These are phyloP conservation scores for Mamestra configurata DNA, from an alignment of 1,140 invertebrate genomes.

Conservation along the genomic window DNA sequence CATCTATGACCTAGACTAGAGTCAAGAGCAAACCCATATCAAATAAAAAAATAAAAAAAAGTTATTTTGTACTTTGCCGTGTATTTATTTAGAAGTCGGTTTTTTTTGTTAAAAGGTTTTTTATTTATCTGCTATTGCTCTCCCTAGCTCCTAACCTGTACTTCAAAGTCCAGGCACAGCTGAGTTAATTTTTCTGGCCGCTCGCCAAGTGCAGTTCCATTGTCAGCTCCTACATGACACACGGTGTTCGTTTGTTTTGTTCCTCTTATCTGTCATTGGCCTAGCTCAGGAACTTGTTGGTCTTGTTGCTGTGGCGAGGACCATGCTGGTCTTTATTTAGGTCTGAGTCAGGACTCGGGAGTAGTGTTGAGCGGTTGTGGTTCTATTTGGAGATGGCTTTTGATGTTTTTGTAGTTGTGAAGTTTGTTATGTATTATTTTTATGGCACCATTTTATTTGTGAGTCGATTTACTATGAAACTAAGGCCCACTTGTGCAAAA, in stretches of 20 bases:
- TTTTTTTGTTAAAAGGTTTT: too few species aligned
- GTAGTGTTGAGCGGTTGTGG: neutral
- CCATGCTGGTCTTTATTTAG: conserved; percentile 24
- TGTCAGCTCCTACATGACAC: neutral
- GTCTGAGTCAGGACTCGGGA: conserved; percentile 15
- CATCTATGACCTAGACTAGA: too few species aligned
- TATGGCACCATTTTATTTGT: too few species aligned
- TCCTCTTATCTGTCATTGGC: conserved; percentile 49
- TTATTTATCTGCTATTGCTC: neutral
- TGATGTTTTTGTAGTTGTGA: too few species aligned
- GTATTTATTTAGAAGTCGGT: neutral
- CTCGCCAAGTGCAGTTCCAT: conserved; percentile 39
- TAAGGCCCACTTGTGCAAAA: too few species aligned
- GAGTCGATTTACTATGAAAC: too few species aligned
- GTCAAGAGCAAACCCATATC: too few species aligned
- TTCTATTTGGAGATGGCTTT: neutral
- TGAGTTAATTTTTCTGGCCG: conserved; percentile 34
- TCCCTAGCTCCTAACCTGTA: neutral
- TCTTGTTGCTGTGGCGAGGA: neutral
- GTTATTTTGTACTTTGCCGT: too few species aligned
- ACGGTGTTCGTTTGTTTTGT: conserved; percentile 23
- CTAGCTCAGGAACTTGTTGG: conserved; percentile 9
- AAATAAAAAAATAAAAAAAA: too few species aligned
- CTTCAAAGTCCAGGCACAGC: conserved; percentile 1
- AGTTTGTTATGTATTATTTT: too few species aligned